Conservation (phyloP, 2,797 vertebrate species). For the Prionace glauca region DNA sequence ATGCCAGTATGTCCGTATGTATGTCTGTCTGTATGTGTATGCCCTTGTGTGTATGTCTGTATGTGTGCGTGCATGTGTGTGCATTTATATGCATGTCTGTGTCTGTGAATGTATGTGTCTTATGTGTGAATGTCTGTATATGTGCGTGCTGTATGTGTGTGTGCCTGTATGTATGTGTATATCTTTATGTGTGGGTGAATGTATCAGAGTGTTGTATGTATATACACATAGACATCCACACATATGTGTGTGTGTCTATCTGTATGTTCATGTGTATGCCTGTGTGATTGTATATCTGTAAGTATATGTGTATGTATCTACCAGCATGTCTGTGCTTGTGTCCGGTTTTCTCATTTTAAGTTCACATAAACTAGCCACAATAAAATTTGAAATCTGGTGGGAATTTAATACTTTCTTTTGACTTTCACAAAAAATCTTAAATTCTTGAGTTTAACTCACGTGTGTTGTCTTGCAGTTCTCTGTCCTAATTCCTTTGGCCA, state of each 20-base stretch:
- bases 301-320: slow-evolving; percentile 46
- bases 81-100: background rate
- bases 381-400: slow-evolving; percentile 89
- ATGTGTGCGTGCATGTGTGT: slow-evolving; percentile 47
- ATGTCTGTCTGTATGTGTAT: background rate
- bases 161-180: slow-evolving; percentile 41
- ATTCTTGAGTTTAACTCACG: slow-evolving; percentile 91
- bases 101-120: background rate
- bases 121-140: background rate
- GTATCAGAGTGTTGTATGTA: slow-evolving; percentile 49
- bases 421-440: slow-evolving; percentile 75
- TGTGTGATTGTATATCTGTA: background rate
- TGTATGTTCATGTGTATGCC: slow-evolving; percentile 47
- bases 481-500: background rate
- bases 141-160: slow-evolving; percentile 46
- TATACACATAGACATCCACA: too few species aligned
- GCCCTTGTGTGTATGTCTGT: slow-evolving; percentile 46
- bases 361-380: slow-evolving; percentile 80
- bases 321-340: slow-evolving; percentile 47
- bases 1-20: too few species aligned
- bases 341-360: slow-evolving; percentile 53
- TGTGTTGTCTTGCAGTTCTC: slow-evolving; percentile 83
- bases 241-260: too few species aligned
- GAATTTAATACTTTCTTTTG: slow-evolving; percentile 66
- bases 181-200: slow-evolving; percentile 41